A percentile compares a stretch with the other conserved stretches of the same genome.
These are phyloP conservation scores for Rhinopomastus cyanomelas DNA, from an alignment of 2,113 vertebrate genomes.

Conservation along the genomic window DNA sequence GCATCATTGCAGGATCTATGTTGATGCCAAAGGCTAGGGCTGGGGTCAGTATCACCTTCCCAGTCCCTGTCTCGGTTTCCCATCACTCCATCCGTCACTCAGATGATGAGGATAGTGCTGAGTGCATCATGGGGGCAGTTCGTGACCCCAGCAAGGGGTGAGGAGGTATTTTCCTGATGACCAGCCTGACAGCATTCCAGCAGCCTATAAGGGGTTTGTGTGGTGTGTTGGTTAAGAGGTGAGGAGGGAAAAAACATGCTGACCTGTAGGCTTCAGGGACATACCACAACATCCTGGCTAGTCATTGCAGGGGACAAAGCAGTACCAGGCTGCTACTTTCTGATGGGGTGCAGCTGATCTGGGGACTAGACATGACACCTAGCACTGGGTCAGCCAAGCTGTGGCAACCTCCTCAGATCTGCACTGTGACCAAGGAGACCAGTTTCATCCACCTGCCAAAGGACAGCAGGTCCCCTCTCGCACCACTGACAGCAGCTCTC, in stretches of 20 bases:
- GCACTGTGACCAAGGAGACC: background rate
- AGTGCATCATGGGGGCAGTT: fast-evolving
- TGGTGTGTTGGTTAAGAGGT: background rate
- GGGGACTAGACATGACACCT: background rate
- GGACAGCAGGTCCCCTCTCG: background rate
- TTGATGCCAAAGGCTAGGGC: fast-evolving
- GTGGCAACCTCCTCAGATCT: background rate
- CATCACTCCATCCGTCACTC: background rate
- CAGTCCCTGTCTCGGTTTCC: fast-evolving
- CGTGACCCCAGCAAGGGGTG: background rate
- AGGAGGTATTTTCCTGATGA: background rate
- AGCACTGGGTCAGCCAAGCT: background rate
- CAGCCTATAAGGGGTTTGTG: fast-evolving
- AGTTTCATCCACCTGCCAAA: fast-evolving
- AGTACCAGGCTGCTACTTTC: background rate
- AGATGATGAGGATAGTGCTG: background rate
- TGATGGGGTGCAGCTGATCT: background rate
- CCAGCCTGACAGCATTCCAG: background rate
- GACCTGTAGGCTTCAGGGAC: background rate
- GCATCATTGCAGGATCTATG: fast-evolving
- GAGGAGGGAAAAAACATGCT: background rate
- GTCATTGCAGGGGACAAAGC: background rate
- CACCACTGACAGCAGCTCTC: background rate
- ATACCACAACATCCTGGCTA: background rate
- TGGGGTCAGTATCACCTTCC: background rate